Evolutionary conservation across 1,140 invertebrate genomes (phyloP).

Genomic region (Tetramorium alpestre): DNA sequence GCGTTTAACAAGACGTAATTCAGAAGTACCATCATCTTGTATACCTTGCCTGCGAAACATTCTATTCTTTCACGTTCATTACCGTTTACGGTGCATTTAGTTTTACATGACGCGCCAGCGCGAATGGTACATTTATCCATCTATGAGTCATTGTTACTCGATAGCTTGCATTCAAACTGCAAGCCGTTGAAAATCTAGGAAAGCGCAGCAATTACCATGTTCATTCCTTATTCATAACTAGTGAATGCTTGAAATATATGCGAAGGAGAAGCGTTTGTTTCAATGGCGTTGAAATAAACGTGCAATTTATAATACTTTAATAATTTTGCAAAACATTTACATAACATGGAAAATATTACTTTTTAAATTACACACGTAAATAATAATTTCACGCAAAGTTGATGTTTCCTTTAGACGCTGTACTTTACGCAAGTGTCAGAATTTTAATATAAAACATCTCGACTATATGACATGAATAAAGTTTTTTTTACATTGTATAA

Average conservation of each 20-base stretch:
- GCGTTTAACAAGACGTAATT: conserved; percentile 35
- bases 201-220: background rate
- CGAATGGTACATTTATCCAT: background rate
- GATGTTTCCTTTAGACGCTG: background rate
- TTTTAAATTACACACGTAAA: background rate
- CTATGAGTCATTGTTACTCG: background rate
- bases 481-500: background rate
- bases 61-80: conserved; percentile 2
- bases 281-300: background rate
- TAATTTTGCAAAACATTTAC: background rate
- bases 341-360: background rate
- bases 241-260: background rate
- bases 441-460: background rate
- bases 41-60: background rate
- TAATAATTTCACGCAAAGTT: background rate
- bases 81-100: background rate
- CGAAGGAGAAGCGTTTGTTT: background rate
- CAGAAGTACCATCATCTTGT: background rate
- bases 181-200: background rate
- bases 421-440: background rate
- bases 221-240: background rate
- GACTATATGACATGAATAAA: background rate
- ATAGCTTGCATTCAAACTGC: conserved; percentile 28
- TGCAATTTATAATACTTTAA: background rate
- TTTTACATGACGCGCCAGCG: background rate